These are phyloP conservation scores for Merops nubicus DNA, from an alignment of 2,113 vertebrate species.

Conservation along the genomic window DNA sequence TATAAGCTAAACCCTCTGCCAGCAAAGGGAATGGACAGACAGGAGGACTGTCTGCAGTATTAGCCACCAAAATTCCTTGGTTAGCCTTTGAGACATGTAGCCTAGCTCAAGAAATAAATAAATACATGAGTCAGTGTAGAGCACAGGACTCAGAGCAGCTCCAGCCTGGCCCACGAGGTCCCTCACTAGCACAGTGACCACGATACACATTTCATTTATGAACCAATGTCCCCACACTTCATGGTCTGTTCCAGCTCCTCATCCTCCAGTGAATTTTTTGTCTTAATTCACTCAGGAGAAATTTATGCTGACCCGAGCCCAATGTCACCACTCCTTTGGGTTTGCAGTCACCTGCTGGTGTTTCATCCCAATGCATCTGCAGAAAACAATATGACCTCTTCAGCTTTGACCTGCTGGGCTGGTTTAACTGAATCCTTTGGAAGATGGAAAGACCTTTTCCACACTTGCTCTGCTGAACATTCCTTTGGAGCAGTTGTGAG, in stretches of 20 bases:
- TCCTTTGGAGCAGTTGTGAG: neutral
- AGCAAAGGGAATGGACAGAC: neutral
- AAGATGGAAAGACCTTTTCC: neutral
- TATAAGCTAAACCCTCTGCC: no score
- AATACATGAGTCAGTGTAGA: neutral
- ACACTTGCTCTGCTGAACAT: neutral
- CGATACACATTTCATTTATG: rapidly evolving
- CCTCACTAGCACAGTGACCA: rapidly evolving
- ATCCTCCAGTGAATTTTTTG: neutral
- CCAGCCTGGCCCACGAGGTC: neutral
- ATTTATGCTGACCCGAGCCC: no score
- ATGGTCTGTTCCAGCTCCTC: neutral
- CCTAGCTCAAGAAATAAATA: neutral
- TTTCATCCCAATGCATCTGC: rapidly evolving
- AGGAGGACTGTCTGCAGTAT: neutral
- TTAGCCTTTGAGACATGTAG: neutral
- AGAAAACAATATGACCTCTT: neutral
- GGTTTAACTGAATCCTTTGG: neutral
- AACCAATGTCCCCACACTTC: no score
- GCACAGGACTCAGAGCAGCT: neutral
- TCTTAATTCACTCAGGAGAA: neutral
- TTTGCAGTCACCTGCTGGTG: neutral
- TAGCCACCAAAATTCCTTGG: neutral
- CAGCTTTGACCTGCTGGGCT: neutral
- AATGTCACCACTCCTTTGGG: neutral